phyloP scores from a whole-genome alignment of 2,113 vertebrate species.

The Melanerpes aurifrons region DNA sequence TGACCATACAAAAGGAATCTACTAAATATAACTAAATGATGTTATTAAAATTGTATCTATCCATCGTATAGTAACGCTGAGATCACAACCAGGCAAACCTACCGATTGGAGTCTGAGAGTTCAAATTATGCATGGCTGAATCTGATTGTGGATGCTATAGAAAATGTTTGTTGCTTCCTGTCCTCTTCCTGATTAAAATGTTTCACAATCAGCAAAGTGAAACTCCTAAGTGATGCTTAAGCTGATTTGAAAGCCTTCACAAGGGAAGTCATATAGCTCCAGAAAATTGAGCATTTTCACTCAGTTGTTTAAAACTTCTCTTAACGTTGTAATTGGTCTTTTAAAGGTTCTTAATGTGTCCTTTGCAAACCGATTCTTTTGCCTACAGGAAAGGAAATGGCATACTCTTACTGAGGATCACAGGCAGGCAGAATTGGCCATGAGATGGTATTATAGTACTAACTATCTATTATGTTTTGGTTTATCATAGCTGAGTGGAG shows the following conservation, averaged over 20 bases:
- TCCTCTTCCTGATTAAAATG: slow-evolving; percentile 65
- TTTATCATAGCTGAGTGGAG: slow-evolving; percentile 25
- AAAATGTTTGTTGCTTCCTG: slow-evolving; percentile 66
- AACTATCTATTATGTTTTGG: slow-evolving; percentile 25
- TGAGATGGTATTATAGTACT: background rate
- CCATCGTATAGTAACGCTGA: slow-evolving; percentile 39
- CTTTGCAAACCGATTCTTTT: slow-evolving; percentile 23
- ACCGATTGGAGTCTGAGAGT: slow-evolving; percentile 48
- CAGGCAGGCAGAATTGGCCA: slow-evolving; percentile 8
- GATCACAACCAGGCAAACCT: slow-evolving; percentile 61
- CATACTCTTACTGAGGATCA: background rate
- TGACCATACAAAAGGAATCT: slow-evolving; percentile 73
- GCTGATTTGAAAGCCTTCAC: slow-evolving; percentile 54
- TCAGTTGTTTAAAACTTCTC: slow-evolving; percentile 5
- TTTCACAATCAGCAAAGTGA: slow-evolving; percentile 43
- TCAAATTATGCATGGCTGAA: slow-evolving; percentile 72
- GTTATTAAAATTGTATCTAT: slow-evolving; percentile 60
- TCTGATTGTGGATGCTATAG: slow-evolving; percentile 56
- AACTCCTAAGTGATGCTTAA: slow-evolving; percentile 3
- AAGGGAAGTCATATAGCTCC: slow-evolving; percentile 31
- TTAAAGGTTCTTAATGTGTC: background rate
- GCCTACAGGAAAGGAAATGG: slow-evolving; percentile 12
- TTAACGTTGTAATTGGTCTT: background rate
- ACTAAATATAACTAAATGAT: slow-evolving; percentile 58
- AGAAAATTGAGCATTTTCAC: background rate